Percentiles rank a stretch among this genome's conserved stretches.
phyloP scores from a whole-genome alignment of 2,113 vertebrate genomes.

The Lampris megalopsis region DNA sequence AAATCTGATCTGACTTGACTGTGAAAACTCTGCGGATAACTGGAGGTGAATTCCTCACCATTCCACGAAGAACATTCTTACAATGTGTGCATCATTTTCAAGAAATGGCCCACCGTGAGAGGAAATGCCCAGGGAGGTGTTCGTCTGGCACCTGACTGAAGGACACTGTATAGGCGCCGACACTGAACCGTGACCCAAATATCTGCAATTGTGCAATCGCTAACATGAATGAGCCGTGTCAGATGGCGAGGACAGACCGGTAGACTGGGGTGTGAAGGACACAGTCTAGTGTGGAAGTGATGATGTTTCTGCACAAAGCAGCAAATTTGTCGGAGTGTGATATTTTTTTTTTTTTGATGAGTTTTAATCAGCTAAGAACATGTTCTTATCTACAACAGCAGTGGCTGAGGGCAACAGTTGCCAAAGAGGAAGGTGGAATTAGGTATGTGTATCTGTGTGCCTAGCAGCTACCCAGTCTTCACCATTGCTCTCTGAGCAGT shows the following conservation, averaged over 20 bases:
- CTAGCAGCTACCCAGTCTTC: no score
- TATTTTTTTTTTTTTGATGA: no score
- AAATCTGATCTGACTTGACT: no score
- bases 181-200: constrained; percentile 43
- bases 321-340: no score
- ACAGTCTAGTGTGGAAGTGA: not conserved
- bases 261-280: constrained; percentile 27
- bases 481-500: no score
- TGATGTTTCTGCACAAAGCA: no score
- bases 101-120: constrained; percentile 7
- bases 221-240: constrained; percentile 11
- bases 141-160: constrained; percentile 19
- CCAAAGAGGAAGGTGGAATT: no score
- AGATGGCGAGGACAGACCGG: not conserved
- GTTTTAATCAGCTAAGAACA: no score
- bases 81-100: constrained; percentile 10
- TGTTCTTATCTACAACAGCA: no score
- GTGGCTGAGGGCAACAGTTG: no score
- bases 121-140: constrained; percentile 19
- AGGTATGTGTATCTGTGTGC: no score
- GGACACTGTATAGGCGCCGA: not conserved
- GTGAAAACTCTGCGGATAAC: not conserved
- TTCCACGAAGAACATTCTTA: constrained; percentile 30
- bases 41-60: constrained; percentile 1
- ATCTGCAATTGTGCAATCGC: constrained; percentile 43